Evolutionary conservation across 1,140 invertebrate genomes (phyloP).

Genomic region (Lepidurus apus): DNA sequence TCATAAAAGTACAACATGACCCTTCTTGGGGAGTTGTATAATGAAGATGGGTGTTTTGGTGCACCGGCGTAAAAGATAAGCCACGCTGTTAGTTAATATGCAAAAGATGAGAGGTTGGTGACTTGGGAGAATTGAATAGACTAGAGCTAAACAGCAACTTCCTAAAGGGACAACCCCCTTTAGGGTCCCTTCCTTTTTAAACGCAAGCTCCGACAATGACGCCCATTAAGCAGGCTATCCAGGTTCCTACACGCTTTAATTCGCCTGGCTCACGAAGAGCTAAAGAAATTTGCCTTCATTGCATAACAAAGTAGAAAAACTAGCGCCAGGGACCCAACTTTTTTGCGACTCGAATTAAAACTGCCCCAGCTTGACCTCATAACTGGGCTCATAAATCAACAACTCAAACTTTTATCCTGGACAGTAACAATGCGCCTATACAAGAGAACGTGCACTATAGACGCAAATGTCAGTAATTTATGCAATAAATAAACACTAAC

Average conservation of each 20-base stretch:
- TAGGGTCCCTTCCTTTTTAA: not conserved
- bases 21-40: not conserved
- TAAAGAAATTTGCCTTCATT: constrained; percentile 12
- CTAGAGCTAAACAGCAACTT: not conserved
- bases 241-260: constrained; percentile 19
- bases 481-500: too few relatives aligned
- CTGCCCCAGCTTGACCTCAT: constrained; percentile 2
- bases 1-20: not conserved
- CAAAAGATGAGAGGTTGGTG: constrained; percentile 16
- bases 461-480: too few relatives aligned
- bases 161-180: not conserved
- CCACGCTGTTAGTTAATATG: constrained; percentile 12
- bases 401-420: not conserved
- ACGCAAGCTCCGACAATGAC: not conserved
- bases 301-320: not conserved
- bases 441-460: too few relatives aligned
- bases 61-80: not conserved
- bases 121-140: not conserved
- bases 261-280: not conserved
- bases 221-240: constrained; percentile 16
- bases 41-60: not conserved
- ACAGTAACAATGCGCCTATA: not conserved
- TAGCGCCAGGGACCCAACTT: not conserved
- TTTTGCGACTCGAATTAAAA: constrained; percentile 4
- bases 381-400: constrained; percentile 4